Evolutionary conservation across 2,888 invertebrate genomes (phyloP), one percentile per base, ranked within the genome.

Genomic region (Chorisops tibialis): DNA sequence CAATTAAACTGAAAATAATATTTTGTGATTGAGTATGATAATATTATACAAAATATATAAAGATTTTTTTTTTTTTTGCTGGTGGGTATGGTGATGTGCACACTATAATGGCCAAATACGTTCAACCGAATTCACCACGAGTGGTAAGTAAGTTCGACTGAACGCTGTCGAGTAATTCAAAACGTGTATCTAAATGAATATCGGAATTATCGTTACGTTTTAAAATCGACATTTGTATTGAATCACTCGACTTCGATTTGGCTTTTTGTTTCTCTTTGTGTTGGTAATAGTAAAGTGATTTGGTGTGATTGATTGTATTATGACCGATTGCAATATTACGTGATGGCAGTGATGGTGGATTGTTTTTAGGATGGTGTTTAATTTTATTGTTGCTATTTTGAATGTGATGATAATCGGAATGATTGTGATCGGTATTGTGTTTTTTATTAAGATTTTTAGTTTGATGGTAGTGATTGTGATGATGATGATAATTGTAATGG

Each of bases 371-470:
- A 45, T 67, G 60, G 58, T 67, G 62, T 48, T 59, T 51, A 19
- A 58, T 54, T 51, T 59, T 51, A 41, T 67, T n/a, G n/a, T n/a
- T 63, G 16, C 62, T 59, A 62, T 50, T 61, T 41, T 59, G 61
- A 49, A 22, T 52, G 39, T 64, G 64, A 59, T 74, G 51, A 75
- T 74, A 67, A 74, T 72, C 67, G 60, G 63, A 61, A 39, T 63
- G 59, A 48, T 73, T 43, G 66, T 65, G 64, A 65, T 67, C 48
- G 60, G 45, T 16, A 48, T 37, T 52, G 67, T 66, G 52, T 66
- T 69, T 59, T 69, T 70, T 65, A 70, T 66, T 66, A 70, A 66
- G 54, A 69, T 68, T 47, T 47, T 47, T 16, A 12, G 47, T 24
- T 47, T 65, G 72, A 67, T 68, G 65, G 49, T 64, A 58, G 63